Evolutionary conservation across 1,140 invertebrate genomes (phyloP).

Genomic region (Hylaeus anthracinus): DNA sequence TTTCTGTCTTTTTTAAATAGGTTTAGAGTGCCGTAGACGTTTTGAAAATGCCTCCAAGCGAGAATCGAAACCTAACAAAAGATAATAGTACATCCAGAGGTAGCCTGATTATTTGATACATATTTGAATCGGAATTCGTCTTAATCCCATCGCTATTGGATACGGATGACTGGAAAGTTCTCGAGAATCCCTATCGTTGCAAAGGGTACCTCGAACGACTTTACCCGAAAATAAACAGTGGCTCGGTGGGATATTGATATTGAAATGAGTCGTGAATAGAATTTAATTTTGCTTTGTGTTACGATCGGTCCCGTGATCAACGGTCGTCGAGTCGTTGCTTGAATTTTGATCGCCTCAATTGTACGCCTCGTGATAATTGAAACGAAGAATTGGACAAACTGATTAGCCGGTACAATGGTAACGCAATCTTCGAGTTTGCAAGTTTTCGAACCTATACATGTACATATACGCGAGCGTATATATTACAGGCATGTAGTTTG

Average conservation of each 20-base stretch:
- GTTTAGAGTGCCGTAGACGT: no score
- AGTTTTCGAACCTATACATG: neutral
- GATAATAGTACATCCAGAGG: no score
- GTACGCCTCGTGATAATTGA: neutral
- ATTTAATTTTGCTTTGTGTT: conserved; percentile 5
- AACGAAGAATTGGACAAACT: neutral
- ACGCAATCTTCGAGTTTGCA: neutral
- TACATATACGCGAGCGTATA: no score
- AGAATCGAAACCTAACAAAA: no score
- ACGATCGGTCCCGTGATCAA: neutral
- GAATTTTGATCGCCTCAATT: neutral
- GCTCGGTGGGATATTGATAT: conserved; percentile 8
- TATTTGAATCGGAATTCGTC: no score
- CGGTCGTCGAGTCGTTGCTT: neutral
- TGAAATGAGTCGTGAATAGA: conserved; percentile 10
- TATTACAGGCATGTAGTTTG: neutral
- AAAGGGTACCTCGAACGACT: neutral
- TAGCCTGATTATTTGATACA: no score
- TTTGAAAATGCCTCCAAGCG: no score
- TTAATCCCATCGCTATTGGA: neutral
- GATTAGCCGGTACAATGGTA: neutral
- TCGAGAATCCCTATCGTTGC: neutral
- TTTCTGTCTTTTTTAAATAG: no score
- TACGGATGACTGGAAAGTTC: neutral
- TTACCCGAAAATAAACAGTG: neutral